phyloP scores from a whole-genome alignment of 2,113 vertebrate genomes.

The Poeciliopsis occidentalis region DNA sequence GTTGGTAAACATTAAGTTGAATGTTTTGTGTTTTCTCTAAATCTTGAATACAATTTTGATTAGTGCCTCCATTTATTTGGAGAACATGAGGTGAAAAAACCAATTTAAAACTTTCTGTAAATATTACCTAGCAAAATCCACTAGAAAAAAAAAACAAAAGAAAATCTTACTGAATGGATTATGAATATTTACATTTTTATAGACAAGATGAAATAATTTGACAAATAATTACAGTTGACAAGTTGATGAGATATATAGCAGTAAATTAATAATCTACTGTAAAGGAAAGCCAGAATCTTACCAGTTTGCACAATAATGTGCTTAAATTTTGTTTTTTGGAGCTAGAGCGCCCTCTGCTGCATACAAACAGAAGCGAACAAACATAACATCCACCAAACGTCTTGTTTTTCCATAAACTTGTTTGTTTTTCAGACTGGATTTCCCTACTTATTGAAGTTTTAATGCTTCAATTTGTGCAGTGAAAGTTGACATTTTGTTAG shows the following conservation, averaged over 20 bases:
- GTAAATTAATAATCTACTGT: neutral
- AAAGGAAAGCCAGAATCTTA: neutral
- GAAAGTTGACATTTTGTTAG: no score
- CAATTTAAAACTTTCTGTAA: neutral
- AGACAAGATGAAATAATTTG: neutral
- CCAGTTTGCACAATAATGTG: neutral
- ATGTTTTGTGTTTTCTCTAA: neutral
- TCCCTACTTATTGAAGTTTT: no score
- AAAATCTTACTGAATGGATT: neutral
- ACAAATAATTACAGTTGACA: neutral
- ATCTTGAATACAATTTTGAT: neutral
- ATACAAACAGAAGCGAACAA: conserved; percentile 1
- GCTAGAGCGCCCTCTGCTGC: conserved; percentile 46
- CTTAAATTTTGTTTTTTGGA: neutral
- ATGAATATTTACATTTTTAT: neutral
- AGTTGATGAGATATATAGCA: neutral
- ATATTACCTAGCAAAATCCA: neutral
- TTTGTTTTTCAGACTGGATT: no score
- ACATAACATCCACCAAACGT: no score
- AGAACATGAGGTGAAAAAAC: neutral
- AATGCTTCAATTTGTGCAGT: no score
- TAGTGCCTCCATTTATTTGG: neutral
- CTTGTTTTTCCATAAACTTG: no score
- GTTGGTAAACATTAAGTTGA: neutral
- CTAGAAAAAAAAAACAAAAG: neutral